Conservation (phyloP, 2,888 invertebrate genomes). For the Selenia dentaria region DNA sequence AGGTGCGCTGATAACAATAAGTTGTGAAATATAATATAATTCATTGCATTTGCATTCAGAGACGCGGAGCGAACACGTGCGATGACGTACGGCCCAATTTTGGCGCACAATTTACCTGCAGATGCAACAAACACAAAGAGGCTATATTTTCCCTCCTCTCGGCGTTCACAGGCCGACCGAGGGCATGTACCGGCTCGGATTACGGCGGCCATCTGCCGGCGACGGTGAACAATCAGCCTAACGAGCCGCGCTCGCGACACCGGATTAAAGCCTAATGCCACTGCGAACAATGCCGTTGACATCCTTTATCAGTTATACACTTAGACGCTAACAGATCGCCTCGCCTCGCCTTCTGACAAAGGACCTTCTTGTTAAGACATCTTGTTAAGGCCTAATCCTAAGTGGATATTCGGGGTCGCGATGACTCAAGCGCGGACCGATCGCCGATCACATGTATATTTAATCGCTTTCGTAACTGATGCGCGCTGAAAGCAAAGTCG, state of each 20-base stretch:
- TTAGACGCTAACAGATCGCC: slow-evolving; percentile 78
- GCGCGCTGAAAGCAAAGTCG: slow-evolving; percentile 24
- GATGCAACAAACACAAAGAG: slow-evolving; percentile 83
- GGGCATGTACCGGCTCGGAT: slow-evolving; percentile 61
- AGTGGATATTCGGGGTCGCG: slow-evolving; percentile 69
- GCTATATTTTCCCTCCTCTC: slow-evolving; percentile 61
- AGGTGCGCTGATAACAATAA: slow-evolving; percentile 74
- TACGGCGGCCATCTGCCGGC: slow-evolving; percentile 79
- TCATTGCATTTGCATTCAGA: slow-evolving; percentile 72
- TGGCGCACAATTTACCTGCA: slow-evolving; percentile 81
- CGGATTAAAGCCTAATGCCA: slow-evolving; percentile 80
- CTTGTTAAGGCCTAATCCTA: slow-evolving; percentile 80
- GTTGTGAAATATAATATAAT: slow-evolving; percentile 70
- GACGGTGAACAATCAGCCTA: slow-evolving; percentile 80
- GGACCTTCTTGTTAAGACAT: slow-evolving; percentile 72
- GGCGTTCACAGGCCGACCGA: slow-evolving; percentile 38
- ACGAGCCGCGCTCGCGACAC: slow-evolving; percentile 72
- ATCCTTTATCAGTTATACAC: slow-evolving; percentile 72
- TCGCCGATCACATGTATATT: slow-evolving; percentile 49
- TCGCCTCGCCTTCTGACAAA: slow-evolving; percentile 65
- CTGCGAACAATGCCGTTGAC: slow-evolving; percentile 74
- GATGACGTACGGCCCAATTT: slow-evolving; percentile 64
- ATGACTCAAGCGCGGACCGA: slow-evolving; percentile 45
- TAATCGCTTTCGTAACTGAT: slow-evolving; percentile 44
- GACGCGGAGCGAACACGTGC: slow-evolving; percentile 68